These are phyloP conservation scores for Gnathonemus longibarbis DNA, from an alignment of 2,113 vertebrate species.

Conservation along the genomic window DNA sequence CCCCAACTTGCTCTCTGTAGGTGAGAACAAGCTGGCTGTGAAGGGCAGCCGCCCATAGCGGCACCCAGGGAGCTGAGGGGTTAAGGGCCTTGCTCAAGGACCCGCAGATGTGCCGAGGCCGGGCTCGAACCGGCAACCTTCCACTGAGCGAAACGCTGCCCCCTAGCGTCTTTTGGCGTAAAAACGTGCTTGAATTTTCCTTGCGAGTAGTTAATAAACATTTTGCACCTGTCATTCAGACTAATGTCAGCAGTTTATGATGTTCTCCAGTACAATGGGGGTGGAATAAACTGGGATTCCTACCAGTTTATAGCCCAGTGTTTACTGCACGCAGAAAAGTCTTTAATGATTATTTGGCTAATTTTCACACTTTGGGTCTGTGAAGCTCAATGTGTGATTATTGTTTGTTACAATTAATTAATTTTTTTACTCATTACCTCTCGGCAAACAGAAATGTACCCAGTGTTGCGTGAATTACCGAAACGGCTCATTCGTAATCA, in stretches of 20 bases:
- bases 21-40: no score
- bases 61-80: no score
- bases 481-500: not conserved
- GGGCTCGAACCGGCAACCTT: no score
- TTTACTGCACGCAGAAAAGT: not conserved
- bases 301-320: not conserved
- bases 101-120: no score
- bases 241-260: not conserved
- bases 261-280: not conserved
- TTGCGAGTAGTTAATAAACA: not conserved
- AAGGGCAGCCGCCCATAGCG: no score
- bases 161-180: not conserved
- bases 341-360: not conserved
- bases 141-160: no score
- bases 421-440: not conserved
- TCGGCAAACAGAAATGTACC: not conserved
- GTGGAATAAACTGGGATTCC: not conserved
- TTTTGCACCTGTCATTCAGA: not conserved
- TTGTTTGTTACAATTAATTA: not conserved
- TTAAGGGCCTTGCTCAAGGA: no score
- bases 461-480: not conserved
- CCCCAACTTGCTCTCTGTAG: no score
- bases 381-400: not conserved
- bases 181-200: not conserved
- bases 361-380: not conserved